Evolutionary conservation across 2,113 vertebrate species (phyloP).

Genomic region (Misgurnus mizolepis): DNA sequence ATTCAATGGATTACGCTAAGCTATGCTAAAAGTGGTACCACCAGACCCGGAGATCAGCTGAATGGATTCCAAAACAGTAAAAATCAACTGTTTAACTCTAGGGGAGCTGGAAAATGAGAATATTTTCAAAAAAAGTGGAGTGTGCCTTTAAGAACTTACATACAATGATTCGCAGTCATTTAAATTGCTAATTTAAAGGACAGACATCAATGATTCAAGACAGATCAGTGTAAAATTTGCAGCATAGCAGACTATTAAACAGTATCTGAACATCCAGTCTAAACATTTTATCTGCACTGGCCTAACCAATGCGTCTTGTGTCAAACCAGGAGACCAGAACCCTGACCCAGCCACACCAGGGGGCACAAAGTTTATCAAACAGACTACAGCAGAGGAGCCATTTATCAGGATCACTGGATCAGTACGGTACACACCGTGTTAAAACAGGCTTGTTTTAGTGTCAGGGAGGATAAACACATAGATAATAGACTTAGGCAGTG

Average conservation of each 20-base stretch:
- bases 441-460: constrained; percentile 19
- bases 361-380: constrained; percentile 2
- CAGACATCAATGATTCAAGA: neutral
- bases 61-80: too few relatives aligned
- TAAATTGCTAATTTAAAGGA: neutral
- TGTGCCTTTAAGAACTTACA: too few relatives aligned
- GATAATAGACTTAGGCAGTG: neutral
- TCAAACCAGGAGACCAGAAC: neutral
- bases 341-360: neutral
- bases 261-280: neutral
- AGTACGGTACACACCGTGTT: neutral
- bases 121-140: too few relatives aligned
- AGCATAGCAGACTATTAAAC: constrained; percentile 5
- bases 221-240: neutral
- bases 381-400: neutral
- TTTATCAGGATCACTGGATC: constrained; percentile 10
- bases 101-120: too few relatives aligned
- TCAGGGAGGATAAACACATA: neutral
- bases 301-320: neutral
- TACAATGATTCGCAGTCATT: neutral
- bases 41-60: too few relatives aligned
- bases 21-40: too few relatives aligned
- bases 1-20: too few relatives aligned
- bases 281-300: neutral
- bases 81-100: too few relatives aligned